Conservation (phyloP, 2,113 vertebrate genomes). For the Neoarius graeffei region DNA sequence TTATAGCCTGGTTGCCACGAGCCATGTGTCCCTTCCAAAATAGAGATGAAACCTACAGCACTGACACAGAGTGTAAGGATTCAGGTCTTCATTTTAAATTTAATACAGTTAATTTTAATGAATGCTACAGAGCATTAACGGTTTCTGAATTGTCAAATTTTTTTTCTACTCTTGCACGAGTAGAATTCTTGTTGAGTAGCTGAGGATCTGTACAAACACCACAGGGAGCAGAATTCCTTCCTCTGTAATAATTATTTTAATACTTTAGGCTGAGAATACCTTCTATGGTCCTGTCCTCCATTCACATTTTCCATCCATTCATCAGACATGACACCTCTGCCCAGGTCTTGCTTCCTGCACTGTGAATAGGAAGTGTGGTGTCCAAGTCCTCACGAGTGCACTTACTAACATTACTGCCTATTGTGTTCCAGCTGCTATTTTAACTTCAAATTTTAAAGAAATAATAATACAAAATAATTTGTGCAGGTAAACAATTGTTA, state of each 20-base stretch:
- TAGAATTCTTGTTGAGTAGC: not conserved
- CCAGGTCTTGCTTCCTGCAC: conserved; percentile 23
- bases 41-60: not conserved
- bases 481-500: not conserved
- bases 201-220: not conserved
- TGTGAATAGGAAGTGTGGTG: conserved; percentile 6
- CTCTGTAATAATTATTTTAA: not conserved
- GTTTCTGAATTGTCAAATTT: not conserved
- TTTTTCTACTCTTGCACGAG: not conserved
- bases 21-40: not conserved
- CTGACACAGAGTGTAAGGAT: not conserved
- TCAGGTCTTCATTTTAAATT: not conserved
- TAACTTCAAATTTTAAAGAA: not conserved
- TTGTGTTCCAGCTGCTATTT: conserved; percentile 10
- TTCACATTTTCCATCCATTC: conserved; percentile 14
- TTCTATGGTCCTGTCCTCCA: conserved; percentile 9
- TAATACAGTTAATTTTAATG: not conserved
- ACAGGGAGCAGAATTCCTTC: not conserved
- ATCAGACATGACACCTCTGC: not conserved
- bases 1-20: not conserved
- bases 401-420: not conserved
- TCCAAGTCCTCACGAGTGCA: not conserved
- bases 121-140: not conserved
- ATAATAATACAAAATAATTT: not conserved
- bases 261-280: not conserved